Percentiles rank a stretch among this genome's conserved stretches.
phyloP scores from a whole-genome alignment of 2,888 invertebrate species.

The Cephonodes hylas region DNA sequence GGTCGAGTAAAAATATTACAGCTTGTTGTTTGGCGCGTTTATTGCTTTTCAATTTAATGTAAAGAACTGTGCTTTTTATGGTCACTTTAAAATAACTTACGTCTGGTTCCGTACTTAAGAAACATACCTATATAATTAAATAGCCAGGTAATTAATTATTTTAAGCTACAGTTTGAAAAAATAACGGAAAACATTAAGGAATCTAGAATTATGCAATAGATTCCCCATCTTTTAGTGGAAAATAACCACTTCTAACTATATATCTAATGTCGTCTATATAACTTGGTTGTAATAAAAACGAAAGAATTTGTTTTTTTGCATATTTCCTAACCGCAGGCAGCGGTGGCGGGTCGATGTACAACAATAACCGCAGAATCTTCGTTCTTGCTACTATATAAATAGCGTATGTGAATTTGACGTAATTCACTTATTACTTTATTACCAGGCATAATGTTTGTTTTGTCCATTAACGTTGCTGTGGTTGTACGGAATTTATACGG shows the following conservation, averaged over 20 bases:
- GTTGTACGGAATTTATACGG: background rate
- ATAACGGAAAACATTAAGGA: no score
- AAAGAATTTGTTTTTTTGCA: constrained; percentile 11
- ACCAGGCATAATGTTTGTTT: background rate
- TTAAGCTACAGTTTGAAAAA: background rate
- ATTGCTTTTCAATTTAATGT: background rate
- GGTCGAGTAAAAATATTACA: background rate
- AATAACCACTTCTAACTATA: no score
- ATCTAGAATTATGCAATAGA: no score
- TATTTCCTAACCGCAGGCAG: constrained; percentile 34
- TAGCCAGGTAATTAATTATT: background rate
- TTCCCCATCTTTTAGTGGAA: no score
- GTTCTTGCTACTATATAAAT: constrained; percentile 28
- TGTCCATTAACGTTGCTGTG: background rate
- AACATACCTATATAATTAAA: no score
- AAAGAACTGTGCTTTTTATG: constrained; percentile 16
- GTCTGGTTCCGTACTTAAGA: no score
- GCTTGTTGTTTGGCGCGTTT: background rate
- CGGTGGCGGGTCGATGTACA: constrained; percentile 38
- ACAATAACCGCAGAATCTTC: constrained; percentile 47
- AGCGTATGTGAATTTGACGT: constrained; percentile 40
- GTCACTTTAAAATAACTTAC: background rate
- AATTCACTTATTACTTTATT: constrained; percentile 28
- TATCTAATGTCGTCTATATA: background rate
- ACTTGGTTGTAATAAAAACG: background rate